Conservation (phyloP, 2,113 vertebrate genomes). For the Sapayoa aenigma region DNA sequence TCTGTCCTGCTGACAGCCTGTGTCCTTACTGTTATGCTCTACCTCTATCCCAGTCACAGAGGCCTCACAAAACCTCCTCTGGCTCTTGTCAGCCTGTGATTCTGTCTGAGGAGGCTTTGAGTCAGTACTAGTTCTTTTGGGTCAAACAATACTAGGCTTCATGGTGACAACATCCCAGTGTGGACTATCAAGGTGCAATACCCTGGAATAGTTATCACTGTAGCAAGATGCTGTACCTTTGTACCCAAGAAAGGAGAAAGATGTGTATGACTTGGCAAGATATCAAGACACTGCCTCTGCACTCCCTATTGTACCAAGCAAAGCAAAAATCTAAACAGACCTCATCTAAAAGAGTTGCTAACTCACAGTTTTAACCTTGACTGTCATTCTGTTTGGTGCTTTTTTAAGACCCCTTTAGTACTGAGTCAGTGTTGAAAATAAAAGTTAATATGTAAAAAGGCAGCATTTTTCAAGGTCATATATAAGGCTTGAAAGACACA, state of each 20-base stretch:
- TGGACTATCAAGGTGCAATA: accelerated
- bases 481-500: not conserved
- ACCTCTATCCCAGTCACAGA: not conserved
- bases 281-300: not conserved
- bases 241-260: not conserved
- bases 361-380: not conserved
- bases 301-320: not conserved
- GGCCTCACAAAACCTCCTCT: not conserved
- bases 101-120: not conserved
- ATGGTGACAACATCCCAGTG: not conserved
- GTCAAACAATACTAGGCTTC: not conserved
- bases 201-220: not conserved
- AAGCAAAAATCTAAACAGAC: not conserved
- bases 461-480: not conserved
- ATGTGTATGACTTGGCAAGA: not conserved
- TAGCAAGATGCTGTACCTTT: not conserved
- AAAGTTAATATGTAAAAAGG: not conserved
- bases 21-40: not conserved
- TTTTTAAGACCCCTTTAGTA: not conserved
- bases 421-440: not conserved
- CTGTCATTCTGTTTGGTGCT: not conserved
- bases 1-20: not conserved
- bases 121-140: not conserved
- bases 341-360: not conserved
- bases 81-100: not conserved